These are phyloP conservation scores for Philantomba maxwellii DNA, from an alignment of 2,113 vertebrate genomes.

Conservation along the genomic window DNA sequence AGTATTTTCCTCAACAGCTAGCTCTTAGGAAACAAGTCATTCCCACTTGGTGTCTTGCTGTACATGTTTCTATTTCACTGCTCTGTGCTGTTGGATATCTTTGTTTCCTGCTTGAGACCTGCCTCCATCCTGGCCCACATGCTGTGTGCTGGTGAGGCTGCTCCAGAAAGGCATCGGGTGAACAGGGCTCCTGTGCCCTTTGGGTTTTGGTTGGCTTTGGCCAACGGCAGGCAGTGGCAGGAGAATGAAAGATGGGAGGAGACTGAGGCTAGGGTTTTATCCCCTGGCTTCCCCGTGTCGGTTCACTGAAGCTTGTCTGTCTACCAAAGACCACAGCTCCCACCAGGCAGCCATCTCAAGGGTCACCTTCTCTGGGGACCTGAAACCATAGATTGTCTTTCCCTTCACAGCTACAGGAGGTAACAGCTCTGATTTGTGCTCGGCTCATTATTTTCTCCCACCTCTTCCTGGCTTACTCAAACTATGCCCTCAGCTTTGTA, in stretches of 20 bases:
- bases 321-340: neutral
- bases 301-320: neutral
- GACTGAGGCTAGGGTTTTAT: neutral
- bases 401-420: neutral
- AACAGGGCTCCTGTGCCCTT: neutral
- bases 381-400: neutral
- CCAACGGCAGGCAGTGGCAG: neutral
- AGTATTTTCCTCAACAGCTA: neutral
- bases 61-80: rapidly evolving
- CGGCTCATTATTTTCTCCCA: neutral
- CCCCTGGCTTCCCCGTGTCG: neutral
- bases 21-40: neutral
- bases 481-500: neutral
- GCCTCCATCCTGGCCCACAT: neutral
- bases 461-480: neutral
- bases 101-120: neutral
- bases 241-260: neutral
- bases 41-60: neutral
- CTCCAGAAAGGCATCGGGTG: neutral
- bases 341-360: neutral
- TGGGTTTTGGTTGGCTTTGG: neutral
- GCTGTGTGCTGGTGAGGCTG: no score
- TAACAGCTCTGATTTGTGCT: neutral
- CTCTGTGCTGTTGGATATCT: neutral
- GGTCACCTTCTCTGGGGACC: neutral